A percentile compares a stretch with the other conserved stretches of the same genome.
Conservation (phyloP, 2,113 vertebrate genomes). For the Pithys albifrons region DNA sequence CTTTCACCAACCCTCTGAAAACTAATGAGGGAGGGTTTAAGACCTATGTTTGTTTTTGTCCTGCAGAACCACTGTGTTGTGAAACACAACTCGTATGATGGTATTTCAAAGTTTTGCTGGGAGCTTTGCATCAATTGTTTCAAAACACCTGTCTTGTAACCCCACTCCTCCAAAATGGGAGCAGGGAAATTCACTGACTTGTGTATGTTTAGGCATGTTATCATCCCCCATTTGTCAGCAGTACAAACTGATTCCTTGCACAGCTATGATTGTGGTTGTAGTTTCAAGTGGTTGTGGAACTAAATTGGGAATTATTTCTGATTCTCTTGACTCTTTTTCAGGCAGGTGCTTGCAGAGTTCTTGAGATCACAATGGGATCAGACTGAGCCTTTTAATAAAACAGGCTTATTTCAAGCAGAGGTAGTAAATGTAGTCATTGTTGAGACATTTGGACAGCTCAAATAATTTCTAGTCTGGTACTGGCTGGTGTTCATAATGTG, state of each 20-base stretch:
- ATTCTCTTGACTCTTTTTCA: not conserved
- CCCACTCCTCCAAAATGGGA: not conserved
- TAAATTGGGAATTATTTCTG: not conserved
- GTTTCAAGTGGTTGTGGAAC: not conserved
- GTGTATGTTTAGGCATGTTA: not conserved
- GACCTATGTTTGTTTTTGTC: not conserved
- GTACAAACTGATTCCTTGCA: not conserved
- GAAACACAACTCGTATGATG: not conserved
- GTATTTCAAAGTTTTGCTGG: not conserved
- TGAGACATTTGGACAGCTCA: not conserved
- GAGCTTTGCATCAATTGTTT: not conserved
- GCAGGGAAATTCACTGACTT: not conserved
- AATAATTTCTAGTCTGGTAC: not conserved
- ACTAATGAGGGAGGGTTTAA: not conserved
- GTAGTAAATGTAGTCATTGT: not conserved
- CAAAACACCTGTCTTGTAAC: not conserved
- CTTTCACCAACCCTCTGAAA: not conserved
- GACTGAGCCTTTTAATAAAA: not conserved
- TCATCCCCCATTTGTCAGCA: not conserved
- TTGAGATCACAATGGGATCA: not conserved
- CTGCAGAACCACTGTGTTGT: not conserved
- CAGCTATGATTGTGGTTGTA: not conserved
- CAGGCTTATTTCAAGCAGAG: not conserved
- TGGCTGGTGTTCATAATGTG: not conserved
- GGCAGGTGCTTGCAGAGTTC: not conserved